Conservation (phyloP, 35 echinoderm and acorn worm species). For the Strongylocentrotus purpuratus region DNA sequence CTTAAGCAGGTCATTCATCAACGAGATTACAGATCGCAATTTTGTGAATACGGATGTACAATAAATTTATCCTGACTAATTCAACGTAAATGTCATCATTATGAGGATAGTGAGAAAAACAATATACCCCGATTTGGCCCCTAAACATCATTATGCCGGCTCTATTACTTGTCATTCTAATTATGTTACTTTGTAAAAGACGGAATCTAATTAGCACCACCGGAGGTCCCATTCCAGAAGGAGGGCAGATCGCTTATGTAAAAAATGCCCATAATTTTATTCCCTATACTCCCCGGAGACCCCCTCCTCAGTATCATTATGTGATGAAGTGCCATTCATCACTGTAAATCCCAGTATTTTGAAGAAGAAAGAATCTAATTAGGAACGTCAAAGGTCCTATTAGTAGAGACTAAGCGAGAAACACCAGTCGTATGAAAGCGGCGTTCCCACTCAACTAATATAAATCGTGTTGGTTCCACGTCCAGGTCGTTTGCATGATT, state of each 20-base stretch:
- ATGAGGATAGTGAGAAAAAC: neutral
- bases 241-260: neutral
- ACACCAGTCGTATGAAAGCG: conserved; percentile 14
- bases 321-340: neutral
- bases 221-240: neutral
- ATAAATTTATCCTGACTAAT: neutral
- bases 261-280: neutral
- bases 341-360: conserved; percentile 3
- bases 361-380: conserved; percentile 3
- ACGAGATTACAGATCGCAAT: neutral
- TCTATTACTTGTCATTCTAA: neutral
- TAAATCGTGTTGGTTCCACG: conserved; percentile 50
- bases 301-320: neutral
- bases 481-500: conserved; percentile 54
- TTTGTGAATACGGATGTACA: neutral
- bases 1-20: neutral
- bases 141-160: neutral
- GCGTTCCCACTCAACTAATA: conserved; percentile 41
- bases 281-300: neutral
- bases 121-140: neutral
- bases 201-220: neutral
- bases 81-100: neutral
- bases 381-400: conserved; percentile 10
- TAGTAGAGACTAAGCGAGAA: neutral
- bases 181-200: neutral